Evolutionary conservation across 2,797 vertebrate genomes (phyloP), one percentile per base, ranked within the genome.

Genomic region (Galagoides demidoff): DNA sequence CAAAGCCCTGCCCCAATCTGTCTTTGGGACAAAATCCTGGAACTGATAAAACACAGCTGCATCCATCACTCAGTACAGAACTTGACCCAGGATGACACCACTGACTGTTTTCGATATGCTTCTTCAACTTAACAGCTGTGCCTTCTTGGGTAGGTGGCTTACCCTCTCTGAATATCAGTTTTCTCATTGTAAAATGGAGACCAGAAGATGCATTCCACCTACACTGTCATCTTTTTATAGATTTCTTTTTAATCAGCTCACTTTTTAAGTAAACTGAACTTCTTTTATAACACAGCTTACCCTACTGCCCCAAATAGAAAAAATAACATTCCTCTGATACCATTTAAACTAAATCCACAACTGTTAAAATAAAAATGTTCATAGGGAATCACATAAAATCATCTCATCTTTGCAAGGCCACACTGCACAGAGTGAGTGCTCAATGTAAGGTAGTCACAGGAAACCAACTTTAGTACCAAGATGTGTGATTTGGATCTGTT

Each of bases 21-120:
- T 94, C 89, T 96, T 89, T 74, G 31, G 92, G 95, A 96, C 85
- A 85, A 29, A 95, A n/a, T 85, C 71, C 57, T 34, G 31, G 88
- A 90, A 61, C 34, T 20, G 73, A 93, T 61, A 84, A 95, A 64
- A 12, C 37, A 45, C 79, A 94, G 85, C 68, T 68, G 71, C 90
- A 71, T 49, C 91, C 77, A 82, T 90, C 73, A 77, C 77, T 84
- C 63, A 31, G 45, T n/a, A n/a, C 11, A 27, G 64, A 88, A 59
- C 71, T 63, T 83, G 86, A 93, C 84, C 85, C 85, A 91, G 64
- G 43, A 71, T 39, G 66, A 49, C 73, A 79, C n/a, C 49, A 12
- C 20, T 1, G 0, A 89, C 64, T 13, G n/a, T 45, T 79, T 55
- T 61, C 37, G 5, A 76, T 74, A 87, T 63, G 66, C 64, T 57